phyloP scores from a whole-genome alignment of 2,888 invertebrate genomes.

The Trichopoda pennipes region DNA sequence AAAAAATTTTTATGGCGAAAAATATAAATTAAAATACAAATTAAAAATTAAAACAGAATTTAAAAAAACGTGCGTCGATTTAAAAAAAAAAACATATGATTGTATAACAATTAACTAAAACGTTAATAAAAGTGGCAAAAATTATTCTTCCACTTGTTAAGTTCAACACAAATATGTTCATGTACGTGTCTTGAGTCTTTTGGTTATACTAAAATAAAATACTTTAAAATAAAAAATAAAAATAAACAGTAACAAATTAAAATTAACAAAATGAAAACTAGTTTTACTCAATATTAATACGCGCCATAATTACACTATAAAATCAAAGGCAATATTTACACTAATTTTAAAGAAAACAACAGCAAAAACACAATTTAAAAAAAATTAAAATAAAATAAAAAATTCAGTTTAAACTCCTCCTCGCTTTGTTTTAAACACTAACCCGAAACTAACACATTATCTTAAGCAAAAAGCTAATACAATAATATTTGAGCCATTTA shows the following conservation, averaged over 20 bases:
- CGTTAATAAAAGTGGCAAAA: too few relatives aligned
- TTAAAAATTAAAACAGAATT: too few relatives aligned
- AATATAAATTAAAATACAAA: too few relatives aligned
- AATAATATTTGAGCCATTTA: conserved; percentile 2
- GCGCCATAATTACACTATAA: conserved; percentile 33
- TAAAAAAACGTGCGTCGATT: too few relatives aligned
- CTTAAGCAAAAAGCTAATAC: too few relatives aligned
- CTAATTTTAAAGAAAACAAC: conserved; percentile 6
- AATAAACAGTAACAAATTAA: neutral
- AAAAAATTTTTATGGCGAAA: too few relatives aligned
- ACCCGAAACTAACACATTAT: conserved; percentile 26
- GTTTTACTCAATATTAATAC: conserved; percentile 35
- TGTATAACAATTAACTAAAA: too few relatives aligned
- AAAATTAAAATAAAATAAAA: conserved; percentile 35
- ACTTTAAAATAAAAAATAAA: neutral
- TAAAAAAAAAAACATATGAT: too few relatives aligned
- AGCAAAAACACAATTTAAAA: neutral
- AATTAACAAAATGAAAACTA: conserved; percentile 18
- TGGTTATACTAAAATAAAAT: conserved; percentile 2
- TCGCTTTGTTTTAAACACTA: conserved; percentile 54
- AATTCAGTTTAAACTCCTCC: conserved; percentile 64
- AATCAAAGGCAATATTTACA: conserved; percentile 37
- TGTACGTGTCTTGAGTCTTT: conserved; percentile 61
- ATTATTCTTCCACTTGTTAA: too few relatives aligned
- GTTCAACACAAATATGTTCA: too few relatives aligned